Base-by-base conservation (phyloP, 2,797 vertebrate genomes). In the Fistularia commersonii region DNA sequence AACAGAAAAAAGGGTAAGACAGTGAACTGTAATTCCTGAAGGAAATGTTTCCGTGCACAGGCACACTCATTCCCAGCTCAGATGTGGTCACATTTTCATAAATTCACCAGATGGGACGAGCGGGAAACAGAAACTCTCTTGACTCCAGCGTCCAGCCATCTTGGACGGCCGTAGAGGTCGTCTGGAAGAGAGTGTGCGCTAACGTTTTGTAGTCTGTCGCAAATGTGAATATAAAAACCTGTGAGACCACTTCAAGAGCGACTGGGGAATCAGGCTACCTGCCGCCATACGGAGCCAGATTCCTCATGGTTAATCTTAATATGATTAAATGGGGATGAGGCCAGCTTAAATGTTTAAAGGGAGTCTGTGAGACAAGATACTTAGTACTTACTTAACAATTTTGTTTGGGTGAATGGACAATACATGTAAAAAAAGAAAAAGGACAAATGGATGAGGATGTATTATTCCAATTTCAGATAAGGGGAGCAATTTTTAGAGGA, bases 91-190 rank as follows among this genome's bases (percentile, higher is more conserved):
- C 23, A 8, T 48, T 57, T 59, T 64, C 43, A 70, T 65, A 48
- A 32, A 46, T 78, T 75, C 61, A 76, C 45, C 81, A 81, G 77
- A 74, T 58, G 57, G 54, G 41, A 47, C 32, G 15, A 63, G 46
- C 57, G 59, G 54, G 59, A 74, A 57, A 48, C 41, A 32, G 57
- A 61, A 45, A 43, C 53, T 41, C 60, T 66, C 40, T 63, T 15
- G 31, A 23, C 23, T 23, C 23, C 23, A 23, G 12, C n/a, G 1
- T 38, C 12, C 36, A 51, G 51, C 42, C 51, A 10, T 52, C 8
- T 45, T 35, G 41, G 49, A 58, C n/a, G 32, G 10, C 46, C 66
- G 57, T 61, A 6, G 72, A 61, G 45, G 43, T 10, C 14, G 50
- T 15, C 57, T 51, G 45, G 32, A 15, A 23, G 14, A 32, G 39